These are phyloP conservation scores for Equus quagga DNA, from an alignment of 2,113 vertebrate genomes.

Conservation along the genomic window DNA sequence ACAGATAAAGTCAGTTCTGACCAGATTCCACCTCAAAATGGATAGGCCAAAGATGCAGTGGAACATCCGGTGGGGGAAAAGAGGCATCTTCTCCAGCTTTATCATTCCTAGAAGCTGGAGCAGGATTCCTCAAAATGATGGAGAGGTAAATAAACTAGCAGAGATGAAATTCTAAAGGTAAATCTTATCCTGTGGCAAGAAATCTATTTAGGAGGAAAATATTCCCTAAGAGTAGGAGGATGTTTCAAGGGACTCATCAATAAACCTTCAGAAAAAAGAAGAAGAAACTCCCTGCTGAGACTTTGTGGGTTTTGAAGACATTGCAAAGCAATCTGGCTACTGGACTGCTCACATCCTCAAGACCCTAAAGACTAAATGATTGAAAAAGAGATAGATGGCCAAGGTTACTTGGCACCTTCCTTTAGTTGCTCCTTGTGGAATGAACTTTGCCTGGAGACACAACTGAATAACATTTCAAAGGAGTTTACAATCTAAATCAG, in stretches of 20 bases:
- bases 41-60: neutral
- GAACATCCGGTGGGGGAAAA: neutral
- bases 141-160: neutral
- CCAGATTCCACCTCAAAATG: neutral
- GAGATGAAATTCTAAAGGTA: neutral
- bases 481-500: neutral
- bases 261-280: neutral
- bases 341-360: neutral
- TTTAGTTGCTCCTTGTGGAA: neutral
- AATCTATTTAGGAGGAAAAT: slow-evolving; percentile 19
- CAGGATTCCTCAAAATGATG: neutral
- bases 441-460: neutral
- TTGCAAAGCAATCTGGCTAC: neutral
- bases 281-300: neutral
- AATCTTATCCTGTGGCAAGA: neutral
- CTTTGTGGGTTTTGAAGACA: neutral
- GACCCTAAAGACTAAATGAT: neutral
- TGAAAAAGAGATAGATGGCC: neutral
- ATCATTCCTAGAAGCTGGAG: neutral
- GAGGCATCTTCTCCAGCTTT: neutral
- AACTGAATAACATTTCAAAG: neutral
- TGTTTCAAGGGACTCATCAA: neutral
- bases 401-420: neutral
- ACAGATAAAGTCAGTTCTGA: slow-evolving; percentile 21
- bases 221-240: neutral